A percentile compares a stretch with the other conserved stretches of the same genome.
These are phyloP conservation scores for Solenopsis invicta DNA, from an alignment of 1,140 invertebrate genomes.

Conservation along the genomic window DNA sequence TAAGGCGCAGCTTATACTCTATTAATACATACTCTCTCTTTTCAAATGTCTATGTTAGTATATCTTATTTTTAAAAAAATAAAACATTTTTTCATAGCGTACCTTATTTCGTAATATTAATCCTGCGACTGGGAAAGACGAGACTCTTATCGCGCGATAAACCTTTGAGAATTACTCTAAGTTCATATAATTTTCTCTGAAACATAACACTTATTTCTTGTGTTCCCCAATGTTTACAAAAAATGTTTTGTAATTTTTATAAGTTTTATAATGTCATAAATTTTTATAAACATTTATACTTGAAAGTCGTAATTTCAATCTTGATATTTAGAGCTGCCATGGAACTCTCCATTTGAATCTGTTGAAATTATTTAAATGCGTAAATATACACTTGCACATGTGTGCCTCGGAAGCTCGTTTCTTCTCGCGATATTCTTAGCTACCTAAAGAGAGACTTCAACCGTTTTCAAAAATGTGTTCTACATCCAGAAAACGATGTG, in stretches of 20 bases:
- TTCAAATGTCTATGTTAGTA: slow-evolving; percentile 12
- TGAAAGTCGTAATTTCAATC: not conserved
- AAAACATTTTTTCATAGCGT: not conserved
- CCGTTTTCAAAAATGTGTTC: not conserved
- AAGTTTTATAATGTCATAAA: not conserved
- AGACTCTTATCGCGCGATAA: not conserved
- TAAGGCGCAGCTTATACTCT: not conserved
- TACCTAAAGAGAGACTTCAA: not conserved
- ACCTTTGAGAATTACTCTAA: not conserved
- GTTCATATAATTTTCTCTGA: not conserved
- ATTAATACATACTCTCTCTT: not conserved
- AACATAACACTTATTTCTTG: not conserved
- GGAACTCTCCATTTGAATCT: not conserved
- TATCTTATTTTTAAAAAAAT: slow-evolving; percentile 16
- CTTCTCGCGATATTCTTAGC: not conserved
- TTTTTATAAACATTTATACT: not conserved
- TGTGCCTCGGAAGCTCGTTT: not conserved
- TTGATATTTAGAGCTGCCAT: not conserved
- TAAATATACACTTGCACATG: not conserved
- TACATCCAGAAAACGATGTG: not conserved
- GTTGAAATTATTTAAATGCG: not conserved
- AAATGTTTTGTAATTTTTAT: slow-evolving; percentile 1
- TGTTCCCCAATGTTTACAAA: not conserved
- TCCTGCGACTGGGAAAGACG: not conserved
- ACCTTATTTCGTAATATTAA: not conserved